Evolutionary conservation across 2,888 invertebrate species (phyloP).

Genomic region (Tanypteryx hageni): DNA sequence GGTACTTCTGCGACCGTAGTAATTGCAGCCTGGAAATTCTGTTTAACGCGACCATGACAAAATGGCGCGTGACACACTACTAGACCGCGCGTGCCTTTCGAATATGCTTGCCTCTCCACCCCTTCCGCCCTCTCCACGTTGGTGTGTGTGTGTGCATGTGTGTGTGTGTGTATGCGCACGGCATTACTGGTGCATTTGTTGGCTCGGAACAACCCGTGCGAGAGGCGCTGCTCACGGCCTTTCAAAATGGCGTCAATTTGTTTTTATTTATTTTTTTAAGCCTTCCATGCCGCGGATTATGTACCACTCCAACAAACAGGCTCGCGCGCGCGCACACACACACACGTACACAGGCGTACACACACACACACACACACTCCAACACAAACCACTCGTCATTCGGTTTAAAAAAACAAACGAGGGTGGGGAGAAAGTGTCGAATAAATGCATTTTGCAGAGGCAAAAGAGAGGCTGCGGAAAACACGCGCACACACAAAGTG

Average conservation of each 20-base stretch:
- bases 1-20: not conserved
- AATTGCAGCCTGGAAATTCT: not conserved
- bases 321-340: conserved; percentile 6
- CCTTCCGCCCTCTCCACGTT: not conserved
- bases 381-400: conserved; percentile 13
- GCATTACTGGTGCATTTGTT: conserved; percentile 34
- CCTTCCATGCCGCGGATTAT: conserved; percentile 32
- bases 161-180: not conserved
- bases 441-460: conserved; percentile 35
- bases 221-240: not conserved
- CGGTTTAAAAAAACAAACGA: conserved; percentile 16
- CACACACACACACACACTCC: not conserved
- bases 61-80: conserved; percentile 31
- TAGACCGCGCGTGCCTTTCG: conserved; percentile 4
- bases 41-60: conserved; percentile 14
- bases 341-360: not conserved
- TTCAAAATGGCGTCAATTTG: conserved; percentile 35
- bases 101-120: not conserved
- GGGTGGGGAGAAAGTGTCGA: conserved; percentile 16
- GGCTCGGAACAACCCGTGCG: conserved; percentile 25
- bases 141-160: not conserved
- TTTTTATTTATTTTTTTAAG: conserved; percentile 12
- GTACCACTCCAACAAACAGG: conserved; percentile 32
- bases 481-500: not conserved
- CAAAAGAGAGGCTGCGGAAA: conserved; percentile 30